phyloP scores from a whole-genome alignment of 2,797 vertebrate genomes.

The Chromobotia macracanthus region DNA sequence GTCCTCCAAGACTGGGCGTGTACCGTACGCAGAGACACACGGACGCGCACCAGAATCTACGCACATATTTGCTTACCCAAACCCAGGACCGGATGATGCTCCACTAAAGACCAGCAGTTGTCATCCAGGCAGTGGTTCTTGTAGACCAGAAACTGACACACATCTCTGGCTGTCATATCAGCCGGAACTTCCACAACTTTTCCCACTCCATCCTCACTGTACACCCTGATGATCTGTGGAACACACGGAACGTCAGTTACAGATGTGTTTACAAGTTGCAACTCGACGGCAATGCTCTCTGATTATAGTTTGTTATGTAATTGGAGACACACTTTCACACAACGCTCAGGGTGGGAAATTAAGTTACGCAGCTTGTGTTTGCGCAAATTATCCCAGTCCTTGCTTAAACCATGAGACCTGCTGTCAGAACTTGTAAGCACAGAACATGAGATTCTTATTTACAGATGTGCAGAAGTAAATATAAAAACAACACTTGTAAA shows the following conservation, averaged over 20 bases:
- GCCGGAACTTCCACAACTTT: constrained; percentile 94
- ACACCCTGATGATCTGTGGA: constrained; percentile 93
- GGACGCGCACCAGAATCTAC: constrained; percentile 28
- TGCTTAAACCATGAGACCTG: neutral
- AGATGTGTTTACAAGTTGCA: neutral
- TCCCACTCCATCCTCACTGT: constrained; percentile 94
- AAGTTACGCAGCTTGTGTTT: neutral
- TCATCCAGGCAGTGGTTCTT: constrained; percentile 97
- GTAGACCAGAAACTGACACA: constrained; percentile 96
- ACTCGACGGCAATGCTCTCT: neutral
- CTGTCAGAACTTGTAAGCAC: neutral
- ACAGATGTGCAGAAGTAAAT: neutral
- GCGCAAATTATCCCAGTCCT: no score
- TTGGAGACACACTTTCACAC: neutral
- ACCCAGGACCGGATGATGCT: constrained; percentile 92
- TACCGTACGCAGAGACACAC: constrained; percentile 38
- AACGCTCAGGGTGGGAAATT: neutral
- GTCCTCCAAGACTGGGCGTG: constrained; percentile 38
- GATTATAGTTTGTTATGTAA: constrained; percentile 1
- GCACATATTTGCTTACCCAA: constrained; percentile 79
- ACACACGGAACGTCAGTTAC: constrained; percentile 33
- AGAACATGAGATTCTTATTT: neutral
- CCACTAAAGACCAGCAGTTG: constrained; percentile 95
- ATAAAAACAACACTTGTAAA: neutral
- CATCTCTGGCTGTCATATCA: constrained; percentile 94